Conservation (phyloP, 2,113 vertebrate species). For the Anhinga anhinga region DNA sequence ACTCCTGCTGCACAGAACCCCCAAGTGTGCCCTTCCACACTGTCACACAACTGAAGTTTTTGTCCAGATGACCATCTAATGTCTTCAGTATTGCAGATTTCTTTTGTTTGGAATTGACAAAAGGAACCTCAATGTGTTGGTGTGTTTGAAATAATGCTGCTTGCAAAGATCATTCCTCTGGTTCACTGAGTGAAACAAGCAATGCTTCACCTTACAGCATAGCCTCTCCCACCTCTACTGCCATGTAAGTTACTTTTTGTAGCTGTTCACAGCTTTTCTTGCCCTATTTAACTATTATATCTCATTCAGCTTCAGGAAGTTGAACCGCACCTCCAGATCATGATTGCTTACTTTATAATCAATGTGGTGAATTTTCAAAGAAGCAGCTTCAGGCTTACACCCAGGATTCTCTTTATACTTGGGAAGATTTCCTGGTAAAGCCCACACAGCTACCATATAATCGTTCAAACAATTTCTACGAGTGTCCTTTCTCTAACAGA, state of each 20-base stretch:
- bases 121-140: fast-evolving
- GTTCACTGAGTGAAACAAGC: not conserved
- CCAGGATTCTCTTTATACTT: not conserved
- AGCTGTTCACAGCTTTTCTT: not conserved
- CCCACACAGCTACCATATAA: not conserved
- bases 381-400: not conserved
- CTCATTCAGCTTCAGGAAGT: not conserved
- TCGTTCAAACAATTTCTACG: not conserved
- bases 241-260: not conserved
- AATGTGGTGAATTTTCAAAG: not conserved
- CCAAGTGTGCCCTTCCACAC: not conserved
- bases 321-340: not conserved
- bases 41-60: not conserved
- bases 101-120: not conserved
- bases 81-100: not conserved
- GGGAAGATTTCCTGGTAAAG: not conserved
- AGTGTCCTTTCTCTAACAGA: not conserved
- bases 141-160: not conserved
- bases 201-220: not conserved
- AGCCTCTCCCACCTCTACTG: not conserved
- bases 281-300: not conserved
- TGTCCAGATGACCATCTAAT: not conserved
- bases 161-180: not conserved
- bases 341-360: not conserved
- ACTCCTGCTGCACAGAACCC: not conserved